A percentile compares a stretch with the other conserved stretches of the same genome.
These are phyloP conservation scores for Cassiopea andromeda DNA, from an alignment of 30 jellyfish, hydroid and myxozoan genomes.

Conservation along the genomic window DNA sequence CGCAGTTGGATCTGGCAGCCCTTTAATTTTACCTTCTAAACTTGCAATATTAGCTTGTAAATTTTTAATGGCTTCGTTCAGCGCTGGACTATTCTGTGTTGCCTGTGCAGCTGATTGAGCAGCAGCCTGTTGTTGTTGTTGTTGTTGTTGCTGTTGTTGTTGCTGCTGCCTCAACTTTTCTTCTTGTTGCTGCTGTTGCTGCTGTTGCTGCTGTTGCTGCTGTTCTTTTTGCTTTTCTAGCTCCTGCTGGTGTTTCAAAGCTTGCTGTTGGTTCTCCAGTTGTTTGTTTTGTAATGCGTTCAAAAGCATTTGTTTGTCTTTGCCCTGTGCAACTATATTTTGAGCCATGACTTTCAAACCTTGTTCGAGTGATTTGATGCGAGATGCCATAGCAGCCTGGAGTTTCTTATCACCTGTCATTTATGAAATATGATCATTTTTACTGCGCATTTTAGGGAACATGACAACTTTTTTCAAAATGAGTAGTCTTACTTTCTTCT, in stretches of 20 bases:
- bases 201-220: too few relatives aligned
- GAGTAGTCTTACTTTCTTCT: too few relatives aligned
- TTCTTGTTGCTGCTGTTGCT: conserved; percentile 14
- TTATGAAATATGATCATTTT: background rate
- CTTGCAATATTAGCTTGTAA: conserved; percentile 64
- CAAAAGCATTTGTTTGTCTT: conserved; percentile 40
- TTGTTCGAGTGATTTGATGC: conserved; percentile 42
- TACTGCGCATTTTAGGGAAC: too few relatives aligned
- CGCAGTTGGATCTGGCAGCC: conserved; percentile 76
- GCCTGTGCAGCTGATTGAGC: conserved; percentile 27
- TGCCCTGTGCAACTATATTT: conserved; percentile 49
- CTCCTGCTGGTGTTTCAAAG: too few relatives aligned
- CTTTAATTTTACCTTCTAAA: conserved; percentile 67
- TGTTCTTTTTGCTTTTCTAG: too few relatives aligned
- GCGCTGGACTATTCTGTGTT: conserved; percentile 35
- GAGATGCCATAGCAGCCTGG: conserved; percentile 34
- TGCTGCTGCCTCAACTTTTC: conserved; percentile 21
- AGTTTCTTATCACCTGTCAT: conserved; percentile 5
- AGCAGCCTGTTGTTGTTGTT: conserved; percentile 29
- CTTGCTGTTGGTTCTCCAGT: conserved; percentile 41
- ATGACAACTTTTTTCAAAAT: too few relatives aligned
- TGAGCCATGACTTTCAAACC: conserved; percentile 64
- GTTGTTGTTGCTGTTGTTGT: conserved; percentile 11
- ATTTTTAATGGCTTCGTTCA: conserved; percentile 57
- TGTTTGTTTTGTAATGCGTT: conserved; percentile 62